Evolutionary conservation across 2,888 invertebrate species (phyloP).

Genomic region (Thalpophila matura): DNA sequence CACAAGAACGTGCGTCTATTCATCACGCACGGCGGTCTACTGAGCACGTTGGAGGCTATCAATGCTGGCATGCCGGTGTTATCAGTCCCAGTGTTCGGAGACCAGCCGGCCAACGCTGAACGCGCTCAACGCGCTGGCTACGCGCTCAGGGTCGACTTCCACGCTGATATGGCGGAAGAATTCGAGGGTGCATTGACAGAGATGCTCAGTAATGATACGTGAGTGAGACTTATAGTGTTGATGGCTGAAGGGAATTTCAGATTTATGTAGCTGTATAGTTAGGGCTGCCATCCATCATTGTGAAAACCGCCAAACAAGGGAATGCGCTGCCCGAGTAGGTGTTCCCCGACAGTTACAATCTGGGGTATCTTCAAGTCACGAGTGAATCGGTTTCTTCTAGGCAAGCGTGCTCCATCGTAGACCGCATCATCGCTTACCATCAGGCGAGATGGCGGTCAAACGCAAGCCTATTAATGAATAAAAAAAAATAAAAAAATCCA

Average conservation of each 20-base stretch:
- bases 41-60: conserved; percentile 72
- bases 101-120: conserved; percentile 77
- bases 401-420: no score
- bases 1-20: conserved; percentile 72
- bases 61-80: conserved; percentile 76
- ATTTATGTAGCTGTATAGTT: no score
- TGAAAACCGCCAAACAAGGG: no score
- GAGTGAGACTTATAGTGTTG: conserved; percentile 16
- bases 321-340: no score
- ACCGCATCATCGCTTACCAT: no score
- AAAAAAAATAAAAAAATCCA: no score
- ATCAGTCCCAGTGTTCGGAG: conserved; percentile 78
- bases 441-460: no score
- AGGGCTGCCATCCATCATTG: no score
- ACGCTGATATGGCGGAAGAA: conserved; percentile 63
- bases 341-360: no score
- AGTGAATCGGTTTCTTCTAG: no score
- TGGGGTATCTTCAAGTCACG: no score
- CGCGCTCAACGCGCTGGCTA: conserved; percentile 67
- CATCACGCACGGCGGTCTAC: conserved; percentile 75
- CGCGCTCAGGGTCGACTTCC: conserved; percentile 67
- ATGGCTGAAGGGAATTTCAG: neutral
- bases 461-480: no score
- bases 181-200: conserved; percentile 67
- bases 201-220: conserved; percentile 72